Evolutionary conservation across 2,888 invertebrate genomes (phyloP), one percentile per base, ranked within the genome.

Genomic region (Cephus pulcher): DNA sequence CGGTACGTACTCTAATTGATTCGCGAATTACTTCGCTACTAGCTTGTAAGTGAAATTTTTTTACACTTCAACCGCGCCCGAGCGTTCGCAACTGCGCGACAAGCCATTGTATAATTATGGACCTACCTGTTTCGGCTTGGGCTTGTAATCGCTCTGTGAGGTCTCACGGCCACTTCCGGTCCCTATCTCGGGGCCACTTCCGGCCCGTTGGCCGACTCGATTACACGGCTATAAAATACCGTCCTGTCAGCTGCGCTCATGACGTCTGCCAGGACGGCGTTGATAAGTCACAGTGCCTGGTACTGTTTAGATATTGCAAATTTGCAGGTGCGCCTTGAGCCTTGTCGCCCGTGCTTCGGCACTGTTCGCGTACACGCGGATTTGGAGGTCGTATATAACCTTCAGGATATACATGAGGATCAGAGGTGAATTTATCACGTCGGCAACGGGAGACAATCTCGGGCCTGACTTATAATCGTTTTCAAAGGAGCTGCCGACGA

Each of bases 221-320:
- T 89, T 89, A 84, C 86, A 83, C 82, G 75, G 87, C 86, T 86
- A 89, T 88, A 89, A 90, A 89, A 86, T 85, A 86, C 82, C 82
- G 81, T 81, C 82, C 81, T 81, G 85, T 85, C 89, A 89, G 89
- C 89, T 89, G 88, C 88, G 86, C 2, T 56, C 56, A 9, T 56
- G 56, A 56, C 56, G 56, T 23, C 56, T 56, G 23, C 56, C 56
- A 56, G 56, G 23, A 15, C 71, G 15, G 11, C 71, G 32, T 32
- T 34, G 71, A 71, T 71, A 71, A 71, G 71, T 33, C 71, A 34
- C 71, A 32, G 71, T 34, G 71, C 71, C 23, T 23, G 56, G 56
- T 56, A 56, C 56, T 56, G 56, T 56, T 56, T 23, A 23, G 23
- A 56, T 56, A 56, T 56, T 56, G 56, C 56, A 56, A 56, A 56